Percentiles rank a stretch among this genome's conserved stretches.
Evolutionary conservation across 2,797 vertebrate species (phyloP).

Genomic region (Enteromius radiatus): DNA sequence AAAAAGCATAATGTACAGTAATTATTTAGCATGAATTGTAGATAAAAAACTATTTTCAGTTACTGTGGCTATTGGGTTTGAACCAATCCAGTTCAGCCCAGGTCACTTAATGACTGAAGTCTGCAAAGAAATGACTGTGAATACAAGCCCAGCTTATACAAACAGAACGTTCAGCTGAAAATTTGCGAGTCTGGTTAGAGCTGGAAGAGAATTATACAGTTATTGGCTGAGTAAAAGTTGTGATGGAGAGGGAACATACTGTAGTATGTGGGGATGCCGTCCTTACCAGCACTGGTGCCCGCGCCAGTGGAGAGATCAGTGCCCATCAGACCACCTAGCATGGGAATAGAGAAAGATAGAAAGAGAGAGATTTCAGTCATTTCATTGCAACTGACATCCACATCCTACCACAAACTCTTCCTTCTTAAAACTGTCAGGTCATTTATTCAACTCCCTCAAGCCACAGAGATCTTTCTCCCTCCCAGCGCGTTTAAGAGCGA

Average conservation of each 20-base stretch:
- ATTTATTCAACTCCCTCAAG: constrained; percentile 52
- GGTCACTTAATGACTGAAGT: constrained; percentile 40
- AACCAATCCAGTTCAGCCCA: constrained; percentile 26
- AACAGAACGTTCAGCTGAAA: constrained; percentile 25
- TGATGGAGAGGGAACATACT: constrained; percentile 63
- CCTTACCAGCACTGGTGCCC: constrained; percentile 99
- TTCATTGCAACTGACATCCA: constrained; percentile 45
- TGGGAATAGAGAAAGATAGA: constrained; percentile 70
- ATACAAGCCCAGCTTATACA: constrained; percentile 43
- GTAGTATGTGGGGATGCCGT: constrained; percentile 72
- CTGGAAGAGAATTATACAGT: constrained; percentile 48
- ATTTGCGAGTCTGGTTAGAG: constrained; percentile 40
- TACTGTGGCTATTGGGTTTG: constrained; percentile 6
- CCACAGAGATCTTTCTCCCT: constrained; percentile 30
- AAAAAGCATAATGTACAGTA: constrained; percentile 21
- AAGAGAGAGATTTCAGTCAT: constrained; percentile 57
- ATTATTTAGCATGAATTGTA: constrained; percentile 27
- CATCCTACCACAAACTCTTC: constrained; percentile 46
- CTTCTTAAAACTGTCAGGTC: constrained; percentile 48
- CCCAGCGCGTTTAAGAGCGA: constrained; percentile 10
- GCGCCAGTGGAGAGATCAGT: constrained; percentile 98
- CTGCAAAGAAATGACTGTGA: constrained; percentile 47
- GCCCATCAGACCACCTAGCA: constrained; percentile 97
- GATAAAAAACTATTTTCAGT: neutral
- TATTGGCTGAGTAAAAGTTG: constrained; percentile 40